A percentile compares a stretch with the other conserved stretches of the same genome.
Conservation (phyloP, 1,140 invertebrate genomes). For the Lepidotrigona ventralis region DNA sequence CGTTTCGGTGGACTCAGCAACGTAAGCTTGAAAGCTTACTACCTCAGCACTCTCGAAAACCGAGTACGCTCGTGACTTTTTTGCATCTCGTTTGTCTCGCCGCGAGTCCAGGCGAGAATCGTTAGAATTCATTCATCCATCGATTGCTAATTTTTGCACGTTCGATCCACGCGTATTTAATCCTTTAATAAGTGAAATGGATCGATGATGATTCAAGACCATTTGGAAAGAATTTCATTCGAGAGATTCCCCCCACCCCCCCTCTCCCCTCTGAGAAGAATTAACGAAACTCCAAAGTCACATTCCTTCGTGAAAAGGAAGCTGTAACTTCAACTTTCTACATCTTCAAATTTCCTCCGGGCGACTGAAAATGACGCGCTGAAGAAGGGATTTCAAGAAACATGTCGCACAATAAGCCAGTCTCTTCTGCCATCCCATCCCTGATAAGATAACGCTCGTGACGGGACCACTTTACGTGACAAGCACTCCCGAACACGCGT, state of each 20-base stretch:
- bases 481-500: not conserved
- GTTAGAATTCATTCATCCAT: not conserved
- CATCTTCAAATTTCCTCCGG: not conserved
- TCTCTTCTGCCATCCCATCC: conserved; percentile 39
- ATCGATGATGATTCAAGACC: not conserved
- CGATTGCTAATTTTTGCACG: not conserved
- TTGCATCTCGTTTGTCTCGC: conserved; percentile 2
- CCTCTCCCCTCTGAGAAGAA: not conserved
- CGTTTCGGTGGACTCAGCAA: not conserved
- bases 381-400: conserved; percentile 69
- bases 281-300: not conserved
- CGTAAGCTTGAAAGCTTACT: no score
- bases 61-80: not conserved
- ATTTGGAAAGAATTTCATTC: not conserved
- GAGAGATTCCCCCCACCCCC: no score
- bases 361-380: not conserved
- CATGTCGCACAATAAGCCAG: conserved; percentile 62
- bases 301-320: not conserved
- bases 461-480: conserved; percentile 37
- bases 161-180: no score
- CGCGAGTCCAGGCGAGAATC: not conserved
- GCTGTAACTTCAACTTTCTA: not conserved
- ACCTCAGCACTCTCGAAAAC: conserved; percentile 38
- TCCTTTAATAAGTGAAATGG: not conserved
- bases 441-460: conserved; percentile 69